Percentiles rank a stretch among this genome's conserved stretches.
Conservation (phyloP, 2,797 vertebrate genomes). For the Trachops cirrhosus region DNA sequence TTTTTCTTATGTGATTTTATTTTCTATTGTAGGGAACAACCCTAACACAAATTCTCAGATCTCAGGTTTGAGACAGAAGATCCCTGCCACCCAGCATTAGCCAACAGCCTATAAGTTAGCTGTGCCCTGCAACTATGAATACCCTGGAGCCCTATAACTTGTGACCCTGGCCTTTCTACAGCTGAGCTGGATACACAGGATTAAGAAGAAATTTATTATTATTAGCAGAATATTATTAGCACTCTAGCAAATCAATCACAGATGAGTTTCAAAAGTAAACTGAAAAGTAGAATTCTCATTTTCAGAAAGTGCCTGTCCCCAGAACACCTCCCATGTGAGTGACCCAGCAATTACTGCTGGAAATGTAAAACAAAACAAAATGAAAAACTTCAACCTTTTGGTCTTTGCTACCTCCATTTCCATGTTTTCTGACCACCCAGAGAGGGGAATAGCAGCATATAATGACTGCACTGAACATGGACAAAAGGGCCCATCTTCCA, state of each 20-base stretch:
- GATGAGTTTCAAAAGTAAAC: conserved; percentile 66
- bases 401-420: neutral
- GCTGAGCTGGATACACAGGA: neutral
- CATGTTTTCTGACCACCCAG: neutral
- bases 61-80: neutral
- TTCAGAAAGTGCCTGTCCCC: conserved; percentile 51
- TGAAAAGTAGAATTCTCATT: conserved; percentile 64
- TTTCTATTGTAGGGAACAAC: neutral
- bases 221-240: conserved; percentile 63
- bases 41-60: neutral
- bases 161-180: neutral
- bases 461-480: neutral
- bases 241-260: conserved; percentile 61
- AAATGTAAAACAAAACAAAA: neutral
- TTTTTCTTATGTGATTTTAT: neutral
- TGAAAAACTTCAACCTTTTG: neutral
- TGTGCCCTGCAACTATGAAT: neutral
- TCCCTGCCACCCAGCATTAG: neutral
- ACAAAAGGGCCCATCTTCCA: neutral
- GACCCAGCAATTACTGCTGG: neutral
- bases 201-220: neutral
- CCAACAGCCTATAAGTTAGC: neutral
- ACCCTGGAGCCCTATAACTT: neutral
- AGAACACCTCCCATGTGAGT: conserved; percentile 13
- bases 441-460: neutral